A percentile compares a stretch with the other conserved stretches of the same genome.
These are phyloP conservation scores for Notocelia uddmanniana DNA, from an alignment of 2,888 invertebrate species.

Conservation along the genomic window DNA sequence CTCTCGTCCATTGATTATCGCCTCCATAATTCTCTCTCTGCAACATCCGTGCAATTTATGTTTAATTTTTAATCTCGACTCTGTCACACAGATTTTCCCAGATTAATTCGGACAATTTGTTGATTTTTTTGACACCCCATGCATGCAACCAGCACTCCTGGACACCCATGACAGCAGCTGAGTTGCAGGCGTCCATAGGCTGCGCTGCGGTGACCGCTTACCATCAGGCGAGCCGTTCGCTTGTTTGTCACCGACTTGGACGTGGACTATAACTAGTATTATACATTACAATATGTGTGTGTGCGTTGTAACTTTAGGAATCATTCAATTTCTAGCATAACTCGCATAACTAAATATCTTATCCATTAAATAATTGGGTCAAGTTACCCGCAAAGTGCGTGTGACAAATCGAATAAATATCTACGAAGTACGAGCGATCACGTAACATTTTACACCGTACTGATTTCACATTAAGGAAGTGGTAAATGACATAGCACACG, in stretches of 20 bases:
- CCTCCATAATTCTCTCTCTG: conserved; percentile 10
- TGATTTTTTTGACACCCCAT: too few relatives aligned
- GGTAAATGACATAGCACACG: conserved; percentile 61
- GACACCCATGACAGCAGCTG: too few relatives aligned
- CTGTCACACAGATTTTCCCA: not conserved
- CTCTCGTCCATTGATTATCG: conserved; percentile 23
- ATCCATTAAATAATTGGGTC: conserved; percentile 30
- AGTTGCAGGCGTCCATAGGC: too few relatives aligned
- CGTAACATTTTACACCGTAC: conserved; percentile 61
- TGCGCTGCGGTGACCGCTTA: too few relatives aligned
- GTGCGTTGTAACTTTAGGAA: conserved; percentile 2
- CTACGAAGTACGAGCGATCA: conserved; percentile 55
- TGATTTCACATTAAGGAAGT: conserved; percentile 65
- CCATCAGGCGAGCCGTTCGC: too few relatives aligned
- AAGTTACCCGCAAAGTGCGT: conserved; percentile 34
- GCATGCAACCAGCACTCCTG: too few relatives aligned
- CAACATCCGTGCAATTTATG: conserved; percentile 15
- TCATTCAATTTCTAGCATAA: not conserved
- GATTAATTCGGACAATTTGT: not conserved
- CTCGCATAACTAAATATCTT: not conserved
- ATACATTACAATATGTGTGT: too few relatives aligned
- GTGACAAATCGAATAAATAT: conserved; percentile 44
- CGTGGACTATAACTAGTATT: too few relatives aligned
- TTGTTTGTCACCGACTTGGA: too few relatives aligned
- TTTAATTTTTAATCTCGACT: conserved; percentile 2